Base-by-base conservation (phyloP, 2,797 vertebrate species). In the Microctenopoma stevenorrisi region DNA sequence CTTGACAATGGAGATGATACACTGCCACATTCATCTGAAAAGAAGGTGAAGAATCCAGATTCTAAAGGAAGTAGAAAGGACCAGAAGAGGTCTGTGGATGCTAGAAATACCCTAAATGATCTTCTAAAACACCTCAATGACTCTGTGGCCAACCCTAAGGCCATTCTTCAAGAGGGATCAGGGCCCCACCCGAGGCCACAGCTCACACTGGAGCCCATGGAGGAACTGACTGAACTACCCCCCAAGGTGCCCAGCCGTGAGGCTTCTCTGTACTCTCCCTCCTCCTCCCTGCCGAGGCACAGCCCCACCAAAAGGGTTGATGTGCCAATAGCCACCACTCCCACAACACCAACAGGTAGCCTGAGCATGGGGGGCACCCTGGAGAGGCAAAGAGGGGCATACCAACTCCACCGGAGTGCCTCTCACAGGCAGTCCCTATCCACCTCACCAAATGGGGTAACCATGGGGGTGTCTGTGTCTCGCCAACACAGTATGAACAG, bases 291-390 rank as follows among this genome's bases (percentile, higher is more conserved):
- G 68, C 97, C 98, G 0, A 94, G 98, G 88, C 96, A 99, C 86
- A 99, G 97, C 84, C 98, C 98, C 38, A 99, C 98, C 62, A 99
- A 99, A 87, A 92, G 98, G 86, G 96, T 99, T 83, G 98, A 99
- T 0, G 97, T 99, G 63, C 98, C 98, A 30, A 92, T 99, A 75
- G 94, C 96, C 48, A 94, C 75, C 56, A 94, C 96, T 5, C 97
- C 97, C 50, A 93, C 92, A 11, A 94, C 93, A 14, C 94, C 95
- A 14, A 96, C 95, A 4, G 96, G 96, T 75, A 97, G 96, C 30
- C 94, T 97, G 91, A 96, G 95, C 83, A 93, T 92, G 89, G 90
- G 91, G 37, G 91, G 91, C 63, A 98, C 97, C 78, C 93, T 99
- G 86, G 98, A 99, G 93, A 95, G 96, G 83, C 97, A 97, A 79